Conservation (phyloP, 2,113 vertebrate species). For the Leiothrix lutea region DNA sequence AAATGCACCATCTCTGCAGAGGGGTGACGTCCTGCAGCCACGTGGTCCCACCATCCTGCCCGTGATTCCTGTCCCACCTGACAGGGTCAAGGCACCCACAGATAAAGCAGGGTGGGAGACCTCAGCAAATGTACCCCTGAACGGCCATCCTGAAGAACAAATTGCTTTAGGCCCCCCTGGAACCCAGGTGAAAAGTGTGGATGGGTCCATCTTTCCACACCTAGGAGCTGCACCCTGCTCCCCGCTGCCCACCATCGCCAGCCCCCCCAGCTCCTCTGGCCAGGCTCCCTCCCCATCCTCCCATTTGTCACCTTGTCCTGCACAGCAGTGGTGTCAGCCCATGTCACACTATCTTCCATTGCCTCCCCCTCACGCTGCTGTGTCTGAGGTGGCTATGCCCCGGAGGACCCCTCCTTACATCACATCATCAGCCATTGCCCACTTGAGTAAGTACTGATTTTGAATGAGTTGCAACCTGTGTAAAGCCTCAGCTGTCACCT, state of each 20-base stretch:
- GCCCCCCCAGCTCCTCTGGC: slow-evolving; percentile 3
- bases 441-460: slow-evolving; percentile 87
- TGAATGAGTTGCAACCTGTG: slow-evolving; percentile 9
- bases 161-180: slow-evolving; percentile 49
- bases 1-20: slow-evolving; percentile 66
- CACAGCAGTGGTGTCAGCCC: slow-evolving; percentile 75
- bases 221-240: slow-evolving; percentile 74
- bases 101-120: slow-evolving; percentile 60
- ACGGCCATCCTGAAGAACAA: slow-evolving; percentile 62
- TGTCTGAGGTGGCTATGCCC: slow-evolving; percentile 83
- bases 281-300: slow-evolving; percentile 65
- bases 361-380: slow-evolving; percentile 82
- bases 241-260: slow-evolving; percentile 20
- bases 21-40: slow-evolving; percentile 71
- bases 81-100: slow-evolving; percentile 69
- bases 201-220: slow-evolving; percentile 57
- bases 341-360: slow-evolving; percentile 78
- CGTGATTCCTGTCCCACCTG: slow-evolving; percentile 65
- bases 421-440: slow-evolving; percentile 81
- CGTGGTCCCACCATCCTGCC: slow-evolving; percentile 76
- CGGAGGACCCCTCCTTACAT: slow-evolving; percentile 85
- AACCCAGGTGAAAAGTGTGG: slow-evolving; percentile 51
- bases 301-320: slow-evolving; percentile 68
- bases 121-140: slow-evolving; percentile 50
- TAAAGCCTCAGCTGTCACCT: neutral